phyloP scores from a whole-genome alignment of 2,113 vertebrate species.

The Probosciger aterrimus region DNA sequence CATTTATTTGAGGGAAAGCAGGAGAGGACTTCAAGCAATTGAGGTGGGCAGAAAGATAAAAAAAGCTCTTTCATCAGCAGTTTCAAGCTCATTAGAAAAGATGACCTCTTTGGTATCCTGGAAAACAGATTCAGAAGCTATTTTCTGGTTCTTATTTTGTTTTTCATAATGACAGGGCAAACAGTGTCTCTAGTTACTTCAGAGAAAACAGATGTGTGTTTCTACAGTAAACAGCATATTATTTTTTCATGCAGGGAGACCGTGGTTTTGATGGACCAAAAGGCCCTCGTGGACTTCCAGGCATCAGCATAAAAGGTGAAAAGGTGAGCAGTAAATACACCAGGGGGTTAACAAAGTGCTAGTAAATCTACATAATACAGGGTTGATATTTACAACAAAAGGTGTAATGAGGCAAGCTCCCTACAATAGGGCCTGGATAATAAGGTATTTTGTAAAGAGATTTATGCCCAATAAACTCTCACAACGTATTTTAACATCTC shows the following conservation, averaged over 20 bases:
- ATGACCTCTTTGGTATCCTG: background rate
- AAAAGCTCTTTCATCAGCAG: background rate
- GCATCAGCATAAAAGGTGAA: constrained; percentile 86
- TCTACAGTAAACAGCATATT: background rate
- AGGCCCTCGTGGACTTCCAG: constrained; percentile 81
- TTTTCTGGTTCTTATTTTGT: background rate
- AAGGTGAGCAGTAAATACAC: constrained; percentile 79
- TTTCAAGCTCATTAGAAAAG: constrained; percentile 1
- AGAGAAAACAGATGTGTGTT: background rate
- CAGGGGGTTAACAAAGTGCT: constrained; percentile 13
- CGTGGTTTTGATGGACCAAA: constrained; percentile 83
- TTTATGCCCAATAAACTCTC: constrained; percentile 43
- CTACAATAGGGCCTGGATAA: background rate
- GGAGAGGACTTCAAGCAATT: background rate
- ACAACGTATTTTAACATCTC: constrained; percentile 33
- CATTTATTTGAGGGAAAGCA: background rate
- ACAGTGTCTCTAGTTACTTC: background rate
- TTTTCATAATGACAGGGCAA: background rate
- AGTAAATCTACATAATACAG: background rate
- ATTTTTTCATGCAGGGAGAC: constrained; percentile 76
- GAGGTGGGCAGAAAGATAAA: background rate
- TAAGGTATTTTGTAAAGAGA: constrained; percentile 30
- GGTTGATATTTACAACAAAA: constrained; percentile 49
- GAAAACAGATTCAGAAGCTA: background rate
- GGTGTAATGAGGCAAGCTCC: constrained; percentile 52